Conservation (phyloP, 2,113 vertebrate species). For the Hemiprocne comata region DNA sequence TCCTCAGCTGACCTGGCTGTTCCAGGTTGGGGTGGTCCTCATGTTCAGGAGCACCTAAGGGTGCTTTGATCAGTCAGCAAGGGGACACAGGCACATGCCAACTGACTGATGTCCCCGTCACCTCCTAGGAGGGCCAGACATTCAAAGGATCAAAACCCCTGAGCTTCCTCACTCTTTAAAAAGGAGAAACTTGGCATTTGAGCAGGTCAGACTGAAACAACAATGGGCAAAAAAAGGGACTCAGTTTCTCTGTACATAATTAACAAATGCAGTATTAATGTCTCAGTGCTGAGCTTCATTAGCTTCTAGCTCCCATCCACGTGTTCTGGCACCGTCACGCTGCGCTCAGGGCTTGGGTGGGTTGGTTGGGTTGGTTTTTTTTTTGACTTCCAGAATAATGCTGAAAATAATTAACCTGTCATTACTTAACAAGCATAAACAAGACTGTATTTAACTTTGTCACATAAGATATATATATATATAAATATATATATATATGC, state of each 20-base stretch:
- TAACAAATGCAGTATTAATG: conserved; percentile 63
- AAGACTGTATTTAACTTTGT: conserved; percentile 81
- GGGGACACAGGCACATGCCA: fast-evolving
- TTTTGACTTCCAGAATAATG: conserved; percentile 59
- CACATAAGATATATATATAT: conserved; percentile 73
- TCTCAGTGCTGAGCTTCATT: conserved; percentile 61
- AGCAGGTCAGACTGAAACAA: conserved; percentile 20
- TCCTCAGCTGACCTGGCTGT: too few species aligned
- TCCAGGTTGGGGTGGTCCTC: not conserved
- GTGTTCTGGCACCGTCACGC: not conserved
- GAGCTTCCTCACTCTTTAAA: not conserved
- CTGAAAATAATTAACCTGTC: conserved; percentile 66
- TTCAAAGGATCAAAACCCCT: not conserved
- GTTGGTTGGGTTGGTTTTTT: not conserved
- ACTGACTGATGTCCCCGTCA: not conserved
- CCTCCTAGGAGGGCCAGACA: not conserved
- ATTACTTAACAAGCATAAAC: conserved; percentile 69
- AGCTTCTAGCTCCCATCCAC: conserved; percentile 44
- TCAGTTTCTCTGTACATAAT: conserved; percentile 74
- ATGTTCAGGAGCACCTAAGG: fast-evolving
- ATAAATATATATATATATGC: conserved; percentile 74
- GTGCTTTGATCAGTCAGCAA: not conserved
- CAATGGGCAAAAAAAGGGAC: conserved; percentile 23
- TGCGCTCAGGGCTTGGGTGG: not conserved
- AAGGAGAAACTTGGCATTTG: not conserved